Evolutionary conservation across 2,797 vertebrate genomes (phyloP).

Genomic region (Labroides dimidiatus): DNA sequence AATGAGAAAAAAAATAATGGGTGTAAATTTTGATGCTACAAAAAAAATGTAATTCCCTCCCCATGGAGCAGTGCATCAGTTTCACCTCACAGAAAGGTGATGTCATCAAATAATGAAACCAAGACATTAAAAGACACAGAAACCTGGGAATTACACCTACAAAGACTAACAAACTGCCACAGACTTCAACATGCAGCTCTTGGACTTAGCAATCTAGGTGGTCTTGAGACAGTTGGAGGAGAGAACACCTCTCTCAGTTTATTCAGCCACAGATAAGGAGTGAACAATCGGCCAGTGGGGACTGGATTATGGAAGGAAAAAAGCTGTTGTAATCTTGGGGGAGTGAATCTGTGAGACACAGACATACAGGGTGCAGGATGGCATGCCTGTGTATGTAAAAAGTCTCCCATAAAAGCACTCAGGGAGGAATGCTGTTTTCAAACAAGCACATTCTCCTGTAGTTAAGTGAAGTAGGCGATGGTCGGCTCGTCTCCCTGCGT

Average conservation of each 20-base stretch:
- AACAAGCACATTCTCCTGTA: constrained; percentile 77
- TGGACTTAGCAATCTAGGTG: constrained; percentile 58
- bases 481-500: constrained; percentile 51
- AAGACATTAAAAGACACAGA: constrained; percentile 11
- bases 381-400: constrained; percentile 66
- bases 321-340: constrained; percentile 28
- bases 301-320: constrained; percentile 39
- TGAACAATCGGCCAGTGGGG: constrained; percentile 39
- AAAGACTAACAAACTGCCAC: constrained; percentile 52
- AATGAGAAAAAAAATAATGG: constrained; percentile 14
- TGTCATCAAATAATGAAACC: constrained; percentile 26
- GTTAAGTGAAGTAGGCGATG: constrained; percentile 59
- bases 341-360: constrained; percentile 44
- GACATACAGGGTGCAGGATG: constrained; percentile 43
- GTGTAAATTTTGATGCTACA: constrained; percentile 6
- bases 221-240: constrained; percentile 58
- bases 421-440: constrained; percentile 79
- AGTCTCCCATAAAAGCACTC: constrained; percentile 77
- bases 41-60: neutral
- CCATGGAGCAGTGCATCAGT: neutral
- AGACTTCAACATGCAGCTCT: constrained; percentile 15
- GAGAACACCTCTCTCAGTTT: constrained; percentile 59
- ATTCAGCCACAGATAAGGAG: constrained; percentile 64
- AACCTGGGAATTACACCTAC: neutral
- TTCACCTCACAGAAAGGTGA: constrained; percentile 16